A percentile compares a stretch with the other conserved stretches of the same genome.
Evolutionary conservation across 64 coral and sea anemone genomes (phyloP).

Genomic region (Dendronephthya gigantea): DNA sequence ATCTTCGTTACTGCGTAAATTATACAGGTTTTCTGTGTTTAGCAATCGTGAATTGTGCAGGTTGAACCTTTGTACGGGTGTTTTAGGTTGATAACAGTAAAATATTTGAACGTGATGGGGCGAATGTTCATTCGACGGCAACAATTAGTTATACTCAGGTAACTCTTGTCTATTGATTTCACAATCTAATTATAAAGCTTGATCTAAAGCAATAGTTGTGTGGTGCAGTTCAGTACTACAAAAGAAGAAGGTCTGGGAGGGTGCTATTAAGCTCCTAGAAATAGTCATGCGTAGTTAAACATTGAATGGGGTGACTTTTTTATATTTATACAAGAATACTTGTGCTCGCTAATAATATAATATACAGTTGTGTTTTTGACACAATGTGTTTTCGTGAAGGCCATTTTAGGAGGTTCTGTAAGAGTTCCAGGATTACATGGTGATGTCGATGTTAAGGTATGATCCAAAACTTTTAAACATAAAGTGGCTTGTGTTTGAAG

Average conservation of each 20-base stretch:
- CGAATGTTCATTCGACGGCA: constrained; percentile 61
- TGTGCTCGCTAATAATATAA: too few species aligned
- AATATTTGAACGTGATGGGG: constrained; percentile 77
- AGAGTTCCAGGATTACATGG: neutral
- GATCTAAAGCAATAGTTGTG: too few species aligned
- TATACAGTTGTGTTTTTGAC: too few species aligned
- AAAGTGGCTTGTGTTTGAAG: neutral
- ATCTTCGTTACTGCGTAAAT: neutral
- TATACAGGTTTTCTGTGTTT: neutral
- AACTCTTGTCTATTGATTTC: too few species aligned
- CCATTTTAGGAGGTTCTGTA: neutral
- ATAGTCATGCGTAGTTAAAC: too few species aligned
- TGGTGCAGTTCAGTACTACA: too few species aligned
- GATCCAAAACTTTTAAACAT: too few species aligned
- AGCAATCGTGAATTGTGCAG: neutral
- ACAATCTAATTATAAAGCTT: too few species aligned
- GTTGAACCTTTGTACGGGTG: neutral
- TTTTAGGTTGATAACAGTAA: constrained; percentile 81
- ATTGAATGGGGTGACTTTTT: too few species aligned
- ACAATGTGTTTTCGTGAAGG: neutral
- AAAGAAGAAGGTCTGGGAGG: too few species aligned
- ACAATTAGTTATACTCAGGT: constrained; percentile 91
- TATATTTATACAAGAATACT: too few species aligned
- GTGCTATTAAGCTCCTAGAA: too few species aligned
- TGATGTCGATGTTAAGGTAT: neutral